phyloP scores from a whole-genome alignment of 92 coral and sea anemone species.

The Galaxea fascicularis region DNA sequence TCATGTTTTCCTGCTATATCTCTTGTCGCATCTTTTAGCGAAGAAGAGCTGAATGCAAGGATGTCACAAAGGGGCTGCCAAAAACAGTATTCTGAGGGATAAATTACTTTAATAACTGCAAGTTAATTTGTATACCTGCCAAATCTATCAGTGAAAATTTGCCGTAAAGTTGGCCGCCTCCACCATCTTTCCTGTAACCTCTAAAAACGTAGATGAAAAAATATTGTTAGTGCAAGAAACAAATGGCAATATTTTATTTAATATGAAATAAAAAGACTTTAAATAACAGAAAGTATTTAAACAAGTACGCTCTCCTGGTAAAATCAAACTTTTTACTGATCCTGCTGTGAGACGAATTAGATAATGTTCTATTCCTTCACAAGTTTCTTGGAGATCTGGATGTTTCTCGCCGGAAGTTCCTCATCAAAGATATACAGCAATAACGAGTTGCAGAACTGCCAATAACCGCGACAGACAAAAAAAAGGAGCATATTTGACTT shows the following conservation, averaged over 20 bases:
- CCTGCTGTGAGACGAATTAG: too few species aligned
- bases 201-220: constrained; percentile 42
- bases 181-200: constrained; percentile 94
- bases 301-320: too few species aligned
- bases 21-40: neutral
- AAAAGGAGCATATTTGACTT: too few species aligned
- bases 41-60: neutral
- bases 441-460: too few species aligned
- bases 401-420: too few species aligned
- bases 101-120: neutral
- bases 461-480: too few species aligned
- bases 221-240: neutral
- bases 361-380: too few species aligned
- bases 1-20: neutral
- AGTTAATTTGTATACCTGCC: constrained; percentile 75
- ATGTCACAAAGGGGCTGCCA: neutral
- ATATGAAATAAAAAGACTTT: neutral
- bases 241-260: neutral
- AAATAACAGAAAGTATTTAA: too few species aligned
- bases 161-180: constrained; percentile 96
- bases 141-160: constrained; percentile 97
- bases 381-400: too few species aligned
- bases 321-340: too few species aligned
- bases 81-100: neutral
- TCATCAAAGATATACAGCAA: too few species aligned